Conservation (phyloP, 53 echinoderm and acorn worm genomes). For the Paracentrotus lividus region DNA sequence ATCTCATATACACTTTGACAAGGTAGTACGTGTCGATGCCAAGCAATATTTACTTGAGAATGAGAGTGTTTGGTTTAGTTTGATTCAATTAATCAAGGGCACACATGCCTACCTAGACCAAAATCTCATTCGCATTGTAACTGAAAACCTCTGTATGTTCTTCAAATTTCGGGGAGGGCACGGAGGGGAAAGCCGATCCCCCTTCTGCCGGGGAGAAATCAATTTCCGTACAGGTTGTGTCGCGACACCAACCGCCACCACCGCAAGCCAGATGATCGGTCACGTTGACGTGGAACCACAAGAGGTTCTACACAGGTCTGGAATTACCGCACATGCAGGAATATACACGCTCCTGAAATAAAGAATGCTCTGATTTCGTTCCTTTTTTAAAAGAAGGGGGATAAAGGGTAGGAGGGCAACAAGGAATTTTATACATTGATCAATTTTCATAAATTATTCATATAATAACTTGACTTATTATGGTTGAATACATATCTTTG, state of each 20-base stretch:
- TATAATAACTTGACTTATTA: not conserved
- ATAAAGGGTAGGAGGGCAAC: conserved; percentile 13
- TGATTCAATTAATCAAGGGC: conserved; percentile 51
- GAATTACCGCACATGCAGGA: conserved; percentile 14
- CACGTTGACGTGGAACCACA: conserved; percentile 42
- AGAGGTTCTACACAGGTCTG: conserved; percentile 26
- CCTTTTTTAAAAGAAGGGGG: not conserved
- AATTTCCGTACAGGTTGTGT: conserved; percentile 59
- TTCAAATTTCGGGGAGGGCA: conserved; percentile 55
- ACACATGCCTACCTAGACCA: not conserved
- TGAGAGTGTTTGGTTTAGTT: conserved; percentile 28
- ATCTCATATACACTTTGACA: not conserved
- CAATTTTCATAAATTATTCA: conserved; percentile 45
- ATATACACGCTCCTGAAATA: conserved; percentile 31
- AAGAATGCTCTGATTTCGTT: conserved; percentile 29
- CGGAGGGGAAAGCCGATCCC: conserved; percentile 58
- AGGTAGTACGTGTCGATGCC: not conserved
- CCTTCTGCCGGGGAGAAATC: conserved; percentile 57
- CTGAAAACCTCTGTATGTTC: conserved; percentile 52
- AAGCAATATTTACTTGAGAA: conserved; percentile 24
- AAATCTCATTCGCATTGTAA: conserved; percentile 57
- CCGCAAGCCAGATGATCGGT: conserved; percentile 48
- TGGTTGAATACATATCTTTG: too few species aligned
- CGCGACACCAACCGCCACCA: conserved; percentile 22
- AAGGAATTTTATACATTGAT: conserved; percentile 34